Base-by-base conservation (phyloP, 2,888 invertebrate species). In the Ormyrus nitidulus region DNA sequence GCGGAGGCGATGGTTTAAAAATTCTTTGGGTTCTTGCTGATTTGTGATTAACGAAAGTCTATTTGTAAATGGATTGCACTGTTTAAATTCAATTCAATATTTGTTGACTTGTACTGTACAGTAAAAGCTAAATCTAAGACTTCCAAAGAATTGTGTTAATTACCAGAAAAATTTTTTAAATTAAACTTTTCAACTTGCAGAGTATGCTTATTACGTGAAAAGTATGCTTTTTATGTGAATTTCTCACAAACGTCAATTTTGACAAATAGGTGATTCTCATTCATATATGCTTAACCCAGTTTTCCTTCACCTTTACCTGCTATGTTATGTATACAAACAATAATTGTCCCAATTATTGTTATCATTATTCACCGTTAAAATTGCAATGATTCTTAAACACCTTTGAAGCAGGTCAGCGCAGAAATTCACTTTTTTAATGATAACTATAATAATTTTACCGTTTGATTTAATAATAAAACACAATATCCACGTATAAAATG, bases 371-470 rank as follows among this genome's bases (percentile, higher is more conserved):
- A 68, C 68, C 64, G 69, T 74, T 74, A 44, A 70, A 79, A 79
- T 73, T 61, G 8, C 61, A 54, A 73, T 54, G n/a, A 54, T 74
- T 69, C 53, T 46, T 53, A 13, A 62, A 62, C 62, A 79, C 59
- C 51, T 74, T 51, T 4, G 44, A 74, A 69, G 58, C 69, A 49
- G 69, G 76, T 77, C 69, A 77, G 46, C 10, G 53, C 48, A 19
- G 62, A 76, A 54, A 69, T 56, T 77, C 44, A 19, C 2, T 7
- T 69, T 54, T 69, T 73, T 74, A 68, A 70, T n/a, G n/a, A 74
- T 53, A 44, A 10, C 19, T 59, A 58, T 75, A 48, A 71, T 59
- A 48, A 71, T 59, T 54, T 74, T 65, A 79, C 75, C 65, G 75
- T 75, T 79, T 66, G 46, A 65, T 64, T 79, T 59, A 54, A 49